Evolutionary conservation across 2,888 invertebrate genomes (phyloP).

Genomic region (Drosophila monieri): DNA sequence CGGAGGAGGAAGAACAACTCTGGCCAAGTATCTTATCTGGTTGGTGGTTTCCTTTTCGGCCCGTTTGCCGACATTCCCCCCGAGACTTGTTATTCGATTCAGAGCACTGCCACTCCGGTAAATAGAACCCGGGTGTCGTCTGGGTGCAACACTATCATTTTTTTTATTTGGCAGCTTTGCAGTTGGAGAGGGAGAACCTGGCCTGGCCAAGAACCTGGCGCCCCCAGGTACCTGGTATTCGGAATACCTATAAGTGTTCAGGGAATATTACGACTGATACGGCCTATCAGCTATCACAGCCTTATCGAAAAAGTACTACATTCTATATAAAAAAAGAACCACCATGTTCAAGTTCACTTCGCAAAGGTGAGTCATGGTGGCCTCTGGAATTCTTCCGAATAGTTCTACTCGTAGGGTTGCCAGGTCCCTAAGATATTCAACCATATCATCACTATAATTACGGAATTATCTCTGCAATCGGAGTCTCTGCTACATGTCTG

Average conservation of each 20-base stretch:
- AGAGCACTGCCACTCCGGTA: neutral
- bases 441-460: slow-evolving; percentile 49
- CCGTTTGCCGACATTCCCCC: slow-evolving; percentile 37
- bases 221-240: slow-evolving; percentile 2
- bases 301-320: slow-evolving; percentile 57
- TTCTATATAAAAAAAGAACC: neutral
- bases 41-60: slow-evolving; percentile 59
- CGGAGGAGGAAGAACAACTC: slow-evolving; percentile 19
- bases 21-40: slow-evolving; percentile 61
- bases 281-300: slow-evolving; percentile 60
- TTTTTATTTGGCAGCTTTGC: slow-evolving; percentile 5
- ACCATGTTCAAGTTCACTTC: slow-evolving; percentile 59
- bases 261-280: slow-evolving; percentile 60
- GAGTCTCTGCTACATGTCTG: slow-evolving; percentile 8
- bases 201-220: neutral
- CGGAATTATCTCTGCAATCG: slow-evolving; percentile 43
- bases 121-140: neutral
- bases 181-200: no score
- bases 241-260: neutral
- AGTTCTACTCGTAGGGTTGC: neutral
- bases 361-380: slow-evolving; percentile 31
- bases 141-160: slow-evolving; percentile 24
- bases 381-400: slow-evolving; percentile 9
- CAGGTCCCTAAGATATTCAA: neutral
- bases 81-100: neutral